Conservation (phyloP, 2,888 invertebrate genomes). For the Athalia circularis region DNA sequence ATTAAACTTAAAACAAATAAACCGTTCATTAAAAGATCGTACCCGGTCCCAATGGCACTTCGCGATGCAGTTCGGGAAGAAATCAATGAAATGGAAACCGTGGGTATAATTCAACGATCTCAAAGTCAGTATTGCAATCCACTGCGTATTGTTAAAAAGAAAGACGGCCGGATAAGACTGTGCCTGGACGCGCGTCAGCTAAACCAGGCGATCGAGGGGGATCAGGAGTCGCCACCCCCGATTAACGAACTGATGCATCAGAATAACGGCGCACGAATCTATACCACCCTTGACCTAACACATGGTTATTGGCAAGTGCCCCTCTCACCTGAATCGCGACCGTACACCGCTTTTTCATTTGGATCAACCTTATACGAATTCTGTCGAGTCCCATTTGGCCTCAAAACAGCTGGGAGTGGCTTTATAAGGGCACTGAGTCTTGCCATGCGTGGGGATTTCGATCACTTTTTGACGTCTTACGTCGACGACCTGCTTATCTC, state of each 20-base stretch:
- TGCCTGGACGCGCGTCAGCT: conserved; percentile 60
- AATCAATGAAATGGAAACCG: conserved; percentile 54
- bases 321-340: background rate
- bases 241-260: conserved; percentile 49
- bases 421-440: no score
- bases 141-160: conserved; percentile 58
- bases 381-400: background rate
- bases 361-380: background rate
- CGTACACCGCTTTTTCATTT: conserved; percentile 1
- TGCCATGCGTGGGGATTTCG: no score
- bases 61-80: conserved; percentile 54
- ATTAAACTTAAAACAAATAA: conserved; percentile 54
- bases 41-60: conserved; percentile 60
- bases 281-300: conserved; percentile 50
- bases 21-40: conserved; percentile 54
- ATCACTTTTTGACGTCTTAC: no score
- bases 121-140: conserved; percentile 60
- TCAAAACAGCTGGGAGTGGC: no score
- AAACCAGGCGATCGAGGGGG: conserved; percentile 57
- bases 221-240: conserved; percentile 52
- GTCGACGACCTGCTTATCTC: no score
- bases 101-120: conserved; percentile 57
- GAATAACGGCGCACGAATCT: conserved; percentile 50
- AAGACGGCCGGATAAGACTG: conserved; percentile 58
- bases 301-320: conserved; percentile 54